phyloP scores from a whole-genome alignment of 2,797 vertebrate species.

The Rhincodon typus region DNA sequence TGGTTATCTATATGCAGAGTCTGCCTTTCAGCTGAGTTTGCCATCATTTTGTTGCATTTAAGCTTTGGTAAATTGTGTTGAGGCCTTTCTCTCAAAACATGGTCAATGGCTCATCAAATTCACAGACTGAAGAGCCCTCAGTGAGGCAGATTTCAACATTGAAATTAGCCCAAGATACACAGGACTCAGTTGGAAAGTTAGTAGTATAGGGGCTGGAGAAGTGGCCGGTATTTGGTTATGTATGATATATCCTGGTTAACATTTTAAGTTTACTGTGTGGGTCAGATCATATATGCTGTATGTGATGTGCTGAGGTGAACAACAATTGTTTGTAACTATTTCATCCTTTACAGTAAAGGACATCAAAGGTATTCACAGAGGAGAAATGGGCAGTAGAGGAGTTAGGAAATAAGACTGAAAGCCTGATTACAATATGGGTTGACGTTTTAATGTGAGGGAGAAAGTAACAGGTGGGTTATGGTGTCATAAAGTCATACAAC shows the following conservation, averaged over 20 bases:
- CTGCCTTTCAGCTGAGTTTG: not conserved
- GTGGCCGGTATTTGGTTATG: not conserved
- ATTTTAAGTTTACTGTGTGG: not conserved
- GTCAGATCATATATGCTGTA: not conserved
- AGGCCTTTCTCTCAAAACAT: not conserved
- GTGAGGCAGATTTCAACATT: not conserved
- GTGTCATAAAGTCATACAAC: too few relatives aligned
- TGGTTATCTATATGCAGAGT: not conserved
- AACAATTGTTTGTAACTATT: not conserved
- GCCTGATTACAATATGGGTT: not conserved
- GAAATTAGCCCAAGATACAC: not conserved
- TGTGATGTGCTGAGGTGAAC: not conserved
- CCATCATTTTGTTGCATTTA: not conserved
- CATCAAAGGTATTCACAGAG: not conserved
- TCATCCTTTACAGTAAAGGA: not conserved
- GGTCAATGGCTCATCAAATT: not conserved
- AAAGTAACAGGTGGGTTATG: not conserved
- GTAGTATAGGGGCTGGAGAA: not conserved
- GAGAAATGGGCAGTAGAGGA: not conserved
- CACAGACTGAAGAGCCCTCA: not conserved
- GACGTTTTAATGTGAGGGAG: not conserved
- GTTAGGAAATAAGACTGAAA: not conserved
- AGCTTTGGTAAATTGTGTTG: not conserved
- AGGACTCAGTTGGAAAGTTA: not conserved
- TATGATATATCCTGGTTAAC: not conserved